Percentiles rank a stretch among this genome's conserved stretches.
phyloP scores from a whole-genome alignment of 2,888 invertebrate genomes.

The Drosophila ochracea region DNA sequence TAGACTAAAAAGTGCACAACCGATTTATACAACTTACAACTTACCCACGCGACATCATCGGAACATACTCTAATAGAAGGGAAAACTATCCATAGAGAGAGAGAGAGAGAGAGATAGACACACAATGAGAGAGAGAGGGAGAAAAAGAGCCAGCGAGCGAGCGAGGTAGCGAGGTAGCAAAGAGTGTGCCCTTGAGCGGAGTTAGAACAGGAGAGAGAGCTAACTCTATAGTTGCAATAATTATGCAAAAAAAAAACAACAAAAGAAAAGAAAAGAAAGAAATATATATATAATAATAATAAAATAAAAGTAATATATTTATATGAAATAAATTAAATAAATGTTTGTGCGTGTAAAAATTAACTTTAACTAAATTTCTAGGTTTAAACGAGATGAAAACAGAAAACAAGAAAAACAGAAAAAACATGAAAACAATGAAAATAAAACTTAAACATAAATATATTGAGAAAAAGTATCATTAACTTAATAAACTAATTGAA shows the following conservation, averaged over 20 bases:
- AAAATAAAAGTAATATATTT: slow-evolving; percentile 70
- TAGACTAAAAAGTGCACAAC: slow-evolving; percentile 79
- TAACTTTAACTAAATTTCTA: slow-evolving; percentile 80
- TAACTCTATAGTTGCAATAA: slow-evolving; percentile 56
- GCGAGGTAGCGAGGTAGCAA: slow-evolving; percentile 35
- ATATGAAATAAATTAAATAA: slow-evolving; percentile 74
- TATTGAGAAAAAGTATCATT: slow-evolving; percentile 75
- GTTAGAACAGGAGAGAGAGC: slow-evolving; percentile 42
- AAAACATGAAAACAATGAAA: slow-evolving; percentile 21
- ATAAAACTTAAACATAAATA: slow-evolving; percentile 64
- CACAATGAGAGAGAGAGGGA: slow-evolving; percentile 7
- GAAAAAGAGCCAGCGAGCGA: slow-evolving; percentile 23
- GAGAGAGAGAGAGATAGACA: slow-evolving; percentile 17
- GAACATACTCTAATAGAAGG: slow-evolving; percentile 22
- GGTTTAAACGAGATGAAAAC: slow-evolving; percentile 57
- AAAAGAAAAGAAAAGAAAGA: slow-evolving; percentile 24
- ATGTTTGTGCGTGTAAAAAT: slow-evolving; percentile 82
- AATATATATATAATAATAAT: slow-evolving; percentile 26
- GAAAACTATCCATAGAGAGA: slow-evolving; percentile 4
- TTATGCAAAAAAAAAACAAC: slow-evolving; percentile 38
- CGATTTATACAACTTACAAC: slow-evolving; percentile 70
- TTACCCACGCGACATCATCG: slow-evolving; percentile 78
- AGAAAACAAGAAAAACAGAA: slow-evolving; percentile 3
- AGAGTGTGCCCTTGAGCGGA: slow-evolving; percentile 21
- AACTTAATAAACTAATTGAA: slow-evolving; percentile 81